phyloP scores from a whole-genome alignment of 2,888 invertebrate species.

The Amiota mariae region DNA sequence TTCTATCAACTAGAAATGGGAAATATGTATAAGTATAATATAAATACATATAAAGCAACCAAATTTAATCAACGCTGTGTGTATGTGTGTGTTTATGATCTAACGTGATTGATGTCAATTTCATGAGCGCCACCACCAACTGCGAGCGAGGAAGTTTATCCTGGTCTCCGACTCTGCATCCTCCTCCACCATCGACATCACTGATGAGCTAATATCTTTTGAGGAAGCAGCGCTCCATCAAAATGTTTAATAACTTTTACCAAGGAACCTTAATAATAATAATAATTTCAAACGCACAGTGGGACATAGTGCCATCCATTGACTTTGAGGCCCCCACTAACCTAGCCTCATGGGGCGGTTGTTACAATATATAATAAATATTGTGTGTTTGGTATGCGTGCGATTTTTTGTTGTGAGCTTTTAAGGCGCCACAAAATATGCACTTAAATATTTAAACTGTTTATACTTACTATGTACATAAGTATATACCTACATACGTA shows the following conservation, averaged over 20 bases:
- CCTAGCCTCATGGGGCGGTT: slow-evolving; percentile 10
- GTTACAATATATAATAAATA: background rate
- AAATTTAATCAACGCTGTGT: background rate
- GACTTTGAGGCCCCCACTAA: too few species aligned
- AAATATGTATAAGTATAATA: too few species aligned
- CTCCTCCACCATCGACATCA: background rate
- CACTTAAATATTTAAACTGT: slow-evolving; percentile 27
- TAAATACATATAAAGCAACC: too few species aligned
- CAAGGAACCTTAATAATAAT: slow-evolving; percentile 2
- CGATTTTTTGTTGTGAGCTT: background rate
- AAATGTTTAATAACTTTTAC: slow-evolving; percentile 25
- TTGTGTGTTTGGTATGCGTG: slow-evolving; percentile 8
- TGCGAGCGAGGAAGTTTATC: background rate
- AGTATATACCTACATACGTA: too few species aligned
- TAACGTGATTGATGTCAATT: slow-evolving; percentile 60
- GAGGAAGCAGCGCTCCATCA: background rate
- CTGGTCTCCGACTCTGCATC: background rate
- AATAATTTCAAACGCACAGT: background rate
- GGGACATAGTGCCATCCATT: too few species aligned
- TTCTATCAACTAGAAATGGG: too few species aligned
- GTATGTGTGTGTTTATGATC: slow-evolving; percentile 27
- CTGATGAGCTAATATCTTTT: slow-evolving; percentile 49
- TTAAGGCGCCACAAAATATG: slow-evolving; percentile 27
- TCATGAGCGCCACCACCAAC: slow-evolving; percentile 30
- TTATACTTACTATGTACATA: background rate